Conservation (phyloP, 1,140 invertebrate species). For the Drosophila orena region DNA sequence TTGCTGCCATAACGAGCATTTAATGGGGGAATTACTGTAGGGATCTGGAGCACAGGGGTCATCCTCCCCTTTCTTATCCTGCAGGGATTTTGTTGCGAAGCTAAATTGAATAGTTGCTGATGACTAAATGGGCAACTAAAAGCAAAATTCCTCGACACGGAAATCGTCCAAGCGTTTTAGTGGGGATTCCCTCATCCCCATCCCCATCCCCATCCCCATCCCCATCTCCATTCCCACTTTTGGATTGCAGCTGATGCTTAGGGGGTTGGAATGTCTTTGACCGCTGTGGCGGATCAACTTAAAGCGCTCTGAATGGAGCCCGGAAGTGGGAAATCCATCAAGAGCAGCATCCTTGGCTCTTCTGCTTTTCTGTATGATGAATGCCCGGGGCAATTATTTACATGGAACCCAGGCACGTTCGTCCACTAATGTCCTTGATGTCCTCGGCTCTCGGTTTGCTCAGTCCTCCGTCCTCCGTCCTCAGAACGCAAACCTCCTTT, state of each 20-base stretch:
- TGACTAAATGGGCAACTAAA: constrained; percentile 61
- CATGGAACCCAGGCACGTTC: constrained; percentile 63
- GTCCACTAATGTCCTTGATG: constrained; percentile 55
- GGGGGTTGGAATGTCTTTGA: constrained; percentile 41
- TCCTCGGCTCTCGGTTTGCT: not conserved
- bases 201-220: not conserved
- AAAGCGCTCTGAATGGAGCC: constrained; percentile 53
- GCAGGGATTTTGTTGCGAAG: constrained; percentile 42
- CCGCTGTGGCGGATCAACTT: constrained; percentile 55
- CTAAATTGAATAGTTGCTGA: constrained; percentile 61
- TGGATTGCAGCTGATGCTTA: not conserved
- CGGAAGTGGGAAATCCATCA: constrained; percentile 70
- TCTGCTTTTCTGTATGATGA: constrained; percentile 54
- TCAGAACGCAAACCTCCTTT: constrained; percentile 6
- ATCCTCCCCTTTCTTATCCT: constrained; percentile 1
- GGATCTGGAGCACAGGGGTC: constrained; percentile 15
- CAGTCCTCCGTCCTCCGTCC: not conserved
- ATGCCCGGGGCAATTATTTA: constrained; percentile 67
- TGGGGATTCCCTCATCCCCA: not conserved
- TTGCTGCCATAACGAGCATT: constrained; percentile 69
- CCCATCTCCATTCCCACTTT: not conserved
- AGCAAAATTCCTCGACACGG: constrained; percentile 49
- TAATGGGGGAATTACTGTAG: constrained; percentile 62
- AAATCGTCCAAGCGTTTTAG: constrained; percentile 51
- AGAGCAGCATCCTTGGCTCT: constrained; percentile 44